Evolutionary conservation across 2,888 invertebrate species (phyloP).

Genomic region (Phlogophora meticulosa): DNA sequence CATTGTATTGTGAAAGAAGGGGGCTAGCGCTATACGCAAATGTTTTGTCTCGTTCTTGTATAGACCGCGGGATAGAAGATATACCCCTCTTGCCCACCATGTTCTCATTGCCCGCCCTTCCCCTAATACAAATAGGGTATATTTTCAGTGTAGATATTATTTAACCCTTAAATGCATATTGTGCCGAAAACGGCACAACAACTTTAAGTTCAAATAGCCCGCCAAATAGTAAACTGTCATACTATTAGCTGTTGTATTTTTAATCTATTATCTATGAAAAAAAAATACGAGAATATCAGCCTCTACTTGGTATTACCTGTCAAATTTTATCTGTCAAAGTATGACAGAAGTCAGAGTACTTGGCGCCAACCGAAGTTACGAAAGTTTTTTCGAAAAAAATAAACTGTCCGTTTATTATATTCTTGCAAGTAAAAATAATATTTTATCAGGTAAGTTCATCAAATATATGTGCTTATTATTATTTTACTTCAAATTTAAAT

Average conservation of each 20-base stretch:
- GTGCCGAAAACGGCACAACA: not conserved
- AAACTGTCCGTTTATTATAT: not conserved
- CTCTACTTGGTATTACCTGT: not conserved
- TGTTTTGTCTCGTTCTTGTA: too few species aligned
- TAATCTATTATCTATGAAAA: not conserved
- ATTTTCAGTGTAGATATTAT: too few species aligned
- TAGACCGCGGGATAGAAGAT: too few species aligned
- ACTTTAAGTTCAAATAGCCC: constrained; percentile 2
- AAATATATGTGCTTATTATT: constrained; percentile 5
- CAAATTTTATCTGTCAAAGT: constrained; percentile 15
- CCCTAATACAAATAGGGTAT: too few species aligned
- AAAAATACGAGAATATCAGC: constrained; percentile 19
- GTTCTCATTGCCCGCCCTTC: too few species aligned
- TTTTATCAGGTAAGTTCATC: constrained; percentile 7
- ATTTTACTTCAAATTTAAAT: constrained; percentile 2
- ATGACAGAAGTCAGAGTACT: constrained; percentile 13
- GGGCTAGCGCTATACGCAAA: too few species aligned
- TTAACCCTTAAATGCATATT: not conserved
- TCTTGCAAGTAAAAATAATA: not conserved
- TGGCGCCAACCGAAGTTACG: constrained; percentile 1
- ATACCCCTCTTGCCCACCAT: too few species aligned
- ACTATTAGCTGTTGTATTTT: constrained; percentile 51
- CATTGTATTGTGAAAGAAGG: too few species aligned
- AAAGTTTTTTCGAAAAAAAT: not conserved
- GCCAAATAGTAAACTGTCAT: constrained; percentile 37